Conservation (phyloP, 1,140 invertebrate genomes). For the Pogonomyrmex barbatus region DNA sequence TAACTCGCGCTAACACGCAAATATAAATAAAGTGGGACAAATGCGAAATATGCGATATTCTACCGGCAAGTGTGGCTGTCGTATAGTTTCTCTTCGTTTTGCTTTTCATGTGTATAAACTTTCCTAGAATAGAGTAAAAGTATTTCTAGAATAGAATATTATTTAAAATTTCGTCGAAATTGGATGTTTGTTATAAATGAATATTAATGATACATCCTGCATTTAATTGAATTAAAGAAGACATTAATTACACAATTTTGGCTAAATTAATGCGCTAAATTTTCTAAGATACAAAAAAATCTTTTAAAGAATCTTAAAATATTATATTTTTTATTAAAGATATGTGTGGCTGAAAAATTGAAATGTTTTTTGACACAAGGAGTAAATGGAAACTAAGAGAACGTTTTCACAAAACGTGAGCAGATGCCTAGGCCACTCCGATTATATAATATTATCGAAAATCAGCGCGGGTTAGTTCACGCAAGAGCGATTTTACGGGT, state of each 20-base stretch:
- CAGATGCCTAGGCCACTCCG: not conserved
- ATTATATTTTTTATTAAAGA: not conserved
- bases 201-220: not conserved
- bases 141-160: not conserved
- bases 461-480: slow-evolving; percentile 51
- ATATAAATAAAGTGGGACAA: slow-evolving; percentile 75
- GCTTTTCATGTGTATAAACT: not conserved
- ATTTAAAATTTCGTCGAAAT: not conserved
- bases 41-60: slow-evolving; percentile 61
- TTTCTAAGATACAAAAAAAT: not conserved
- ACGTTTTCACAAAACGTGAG: not conserved
- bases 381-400: not conserved
- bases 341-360: not conserved
- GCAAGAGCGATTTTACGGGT: slow-evolving; percentile 68
- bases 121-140: not conserved
- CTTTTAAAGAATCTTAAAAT: not conserved
- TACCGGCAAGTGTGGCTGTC: slow-evolving; percentile 15
- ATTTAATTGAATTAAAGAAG: not conserved
- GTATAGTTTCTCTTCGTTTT: slow-evolving; percentile 8
- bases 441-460: slow-evolving; percentile 70
- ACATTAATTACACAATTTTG: not conserved
- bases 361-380: not conserved
- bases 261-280: not conserved
- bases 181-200: not conserved
- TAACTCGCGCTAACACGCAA: slow-evolving; percentile 58